phyloP scores from a whole-genome alignment of 2,888 invertebrate genomes.

The Nomada lathburiana region DNA sequence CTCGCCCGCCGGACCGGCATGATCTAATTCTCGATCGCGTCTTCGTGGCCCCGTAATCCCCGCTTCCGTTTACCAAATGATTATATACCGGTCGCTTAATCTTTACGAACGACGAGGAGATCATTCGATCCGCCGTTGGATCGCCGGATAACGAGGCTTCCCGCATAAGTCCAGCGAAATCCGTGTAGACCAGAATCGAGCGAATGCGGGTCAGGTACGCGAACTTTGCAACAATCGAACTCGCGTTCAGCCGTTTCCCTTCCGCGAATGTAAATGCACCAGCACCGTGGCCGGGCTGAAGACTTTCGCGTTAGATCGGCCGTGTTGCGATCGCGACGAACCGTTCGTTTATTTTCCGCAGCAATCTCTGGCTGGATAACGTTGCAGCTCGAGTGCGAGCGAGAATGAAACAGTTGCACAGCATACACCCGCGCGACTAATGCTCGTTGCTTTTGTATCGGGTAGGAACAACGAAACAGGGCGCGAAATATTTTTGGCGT shows the following conservation, averaged over 20 bases:
- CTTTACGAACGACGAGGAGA: conserved; percentile 41
- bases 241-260: conserved; percentile 28
- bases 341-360: conserved; percentile 19
- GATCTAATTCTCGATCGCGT: conserved; percentile 56
- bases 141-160: conserved; percentile 22
- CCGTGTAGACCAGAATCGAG: not conserved
- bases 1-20: conserved; percentile 23
- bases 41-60: conserved; percentile 39
- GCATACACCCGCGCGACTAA: not conserved
- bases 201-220: conserved; percentile 42
- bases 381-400: not conserved
- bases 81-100: conserved; percentile 39
- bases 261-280: conserved; percentile 50
- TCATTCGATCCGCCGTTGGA: conserved; percentile 12
- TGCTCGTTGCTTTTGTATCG: not conserved
- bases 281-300: conserved; percentile 28
- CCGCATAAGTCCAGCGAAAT: not conserved
- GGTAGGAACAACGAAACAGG: not conserved
- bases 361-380: conserved; percentile 2
- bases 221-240: conserved; percentile 42
- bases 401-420: not conserved
- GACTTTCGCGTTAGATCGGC: conserved; percentile 42
- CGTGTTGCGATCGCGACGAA: conserved; percentile 3
- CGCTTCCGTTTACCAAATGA: conserved; percentile 40
- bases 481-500: not conserved